A percentile compares a stretch with the other conserved stretches of the same genome.
Conservation (phyloP, 2,888 invertebrate species). For the Dione vanillae region DNA sequence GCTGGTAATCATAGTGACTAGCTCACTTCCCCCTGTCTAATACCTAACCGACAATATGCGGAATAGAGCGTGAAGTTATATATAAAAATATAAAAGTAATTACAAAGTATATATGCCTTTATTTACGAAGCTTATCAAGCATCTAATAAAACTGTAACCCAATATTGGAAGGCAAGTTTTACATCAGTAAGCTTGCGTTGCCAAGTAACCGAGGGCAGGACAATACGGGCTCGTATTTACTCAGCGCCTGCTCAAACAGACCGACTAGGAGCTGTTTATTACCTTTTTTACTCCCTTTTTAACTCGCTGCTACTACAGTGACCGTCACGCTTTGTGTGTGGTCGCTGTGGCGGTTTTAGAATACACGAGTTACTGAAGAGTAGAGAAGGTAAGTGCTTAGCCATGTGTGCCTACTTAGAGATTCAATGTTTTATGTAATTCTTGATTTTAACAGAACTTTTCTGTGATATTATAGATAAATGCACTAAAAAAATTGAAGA, state of each 20-base stretch:
- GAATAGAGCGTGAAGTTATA: too few relatives aligned
- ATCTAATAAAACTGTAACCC: conserved; percentile 22
- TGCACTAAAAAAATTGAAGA: not conserved
- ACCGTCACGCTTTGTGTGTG: conserved; percentile 41
- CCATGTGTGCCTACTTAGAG: conserved; percentile 1
- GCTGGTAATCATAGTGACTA: too few relatives aligned
- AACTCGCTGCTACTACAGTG: conserved; percentile 37
- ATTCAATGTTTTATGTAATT: not conserved
- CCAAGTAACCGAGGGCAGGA: conserved; percentile 32
- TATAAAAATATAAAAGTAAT: not conserved
- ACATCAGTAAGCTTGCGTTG: conserved; percentile 21
- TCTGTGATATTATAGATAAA: not conserved
- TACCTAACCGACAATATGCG: too few relatives aligned
- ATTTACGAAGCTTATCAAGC: conserved; percentile 15
- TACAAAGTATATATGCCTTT: not conserved
- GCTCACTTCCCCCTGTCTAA: too few relatives aligned
- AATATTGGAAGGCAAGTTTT: conserved; percentile 12
- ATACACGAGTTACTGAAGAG: conserved; percentile 26
- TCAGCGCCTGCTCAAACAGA: conserved; percentile 45
- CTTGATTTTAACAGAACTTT: not conserved
- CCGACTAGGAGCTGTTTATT: conserved; percentile 44
- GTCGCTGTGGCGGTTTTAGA: conserved; percentile 38
- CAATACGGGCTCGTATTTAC: conserved; percentile 40
- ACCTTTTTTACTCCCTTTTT: conserved; percentile 38
- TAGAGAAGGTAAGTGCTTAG: conserved; percentile 18